These are phyloP conservation scores for Empis stercorea DNA, from an alignment of 2,888 invertebrate species.

Conservation along the genomic window DNA sequence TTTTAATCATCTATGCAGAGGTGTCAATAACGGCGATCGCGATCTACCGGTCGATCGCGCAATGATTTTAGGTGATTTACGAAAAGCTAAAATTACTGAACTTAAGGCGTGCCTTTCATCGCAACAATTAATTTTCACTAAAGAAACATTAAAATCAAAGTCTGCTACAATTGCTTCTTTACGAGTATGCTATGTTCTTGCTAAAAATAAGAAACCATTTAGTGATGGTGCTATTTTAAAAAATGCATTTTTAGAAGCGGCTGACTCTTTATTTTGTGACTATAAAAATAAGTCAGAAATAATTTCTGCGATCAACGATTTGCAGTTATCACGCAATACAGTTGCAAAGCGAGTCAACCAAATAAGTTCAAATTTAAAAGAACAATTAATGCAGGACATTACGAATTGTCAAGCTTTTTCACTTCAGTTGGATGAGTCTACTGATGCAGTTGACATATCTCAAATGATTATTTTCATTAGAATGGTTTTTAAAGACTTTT, in stretches of 20 bases:
- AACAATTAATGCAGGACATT: background rate
- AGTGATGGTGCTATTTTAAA: constrained; percentile 13
- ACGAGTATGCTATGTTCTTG: constrained; percentile 9
- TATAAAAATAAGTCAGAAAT: background rate
- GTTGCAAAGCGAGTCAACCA: background rate
- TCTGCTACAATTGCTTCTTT: constrained; percentile 5
- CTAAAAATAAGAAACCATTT: constrained; percentile 18
- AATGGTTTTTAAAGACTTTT: background rate
- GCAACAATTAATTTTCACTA: background rate
- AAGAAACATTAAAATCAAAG: background rate
- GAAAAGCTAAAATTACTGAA: background rate
- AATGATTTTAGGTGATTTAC: background rate
- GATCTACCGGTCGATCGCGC: background rate
- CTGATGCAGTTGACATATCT: background rate
- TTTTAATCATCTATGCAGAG: too few species aligned
- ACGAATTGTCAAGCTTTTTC: background rate
- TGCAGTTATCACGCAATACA: background rate
- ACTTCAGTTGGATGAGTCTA: background rate
- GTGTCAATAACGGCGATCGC: background rate
- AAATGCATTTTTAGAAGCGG: constrained; percentile 10
- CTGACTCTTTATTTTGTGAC: background rate
- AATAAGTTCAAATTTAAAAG: background rate
- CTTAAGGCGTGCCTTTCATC: background rate
- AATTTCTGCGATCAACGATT: background rate
- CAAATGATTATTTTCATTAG: background rate